Evolutionary conservation across 2,113 vertebrate genomes (phyloP), one percentile per base, ranked within the genome.

Genomic region (Nipponia nippon): DNA sequence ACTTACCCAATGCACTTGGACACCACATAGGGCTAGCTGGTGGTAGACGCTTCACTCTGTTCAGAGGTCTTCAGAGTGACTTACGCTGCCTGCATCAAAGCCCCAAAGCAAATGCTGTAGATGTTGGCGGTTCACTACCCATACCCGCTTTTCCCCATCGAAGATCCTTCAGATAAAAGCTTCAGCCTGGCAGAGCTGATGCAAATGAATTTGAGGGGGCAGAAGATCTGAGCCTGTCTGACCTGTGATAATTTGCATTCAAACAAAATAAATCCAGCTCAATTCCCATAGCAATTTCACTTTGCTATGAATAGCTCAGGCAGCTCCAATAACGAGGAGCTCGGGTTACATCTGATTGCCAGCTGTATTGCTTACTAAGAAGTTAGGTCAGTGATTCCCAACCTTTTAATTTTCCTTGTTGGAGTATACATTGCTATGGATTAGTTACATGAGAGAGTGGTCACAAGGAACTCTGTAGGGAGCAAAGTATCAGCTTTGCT

Each of bases 371-470:
- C 94, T 97, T 95, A 94, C 89, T 96, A 96, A 97, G 95, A 96
- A 95, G 87, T 95, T 93, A 97, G 95, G 95, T 96, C 96, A 97
- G 97, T 95, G 89, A 91, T 91, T 97, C 94, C 91, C 94, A 96
- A 97, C 95, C 94, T 94, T 95, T 95, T 93, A 94, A 95, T 97
- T 96, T 97, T 96, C 94, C 81, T 79, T 58, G 49, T 93, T 95
- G 93, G 78, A 95, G 84, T 87, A 95, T 91, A 87, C 92, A 91
- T 97, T 89, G 94, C 87, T 89, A 69, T 80, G 94, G 93, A 97
- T 97, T 96, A 94, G 95, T 97, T 97, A 95, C 87, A 96, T 93
- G 95, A 96, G 91, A 95, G 93, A 97, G 87, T 80, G 94, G 97
- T 91, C 87, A 89, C 83, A 94, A 95, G 94, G 69, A 93, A 94